Conservation (phyloP, 2,113 vertebrate genomes). For the Zingel zingel region DNA sequence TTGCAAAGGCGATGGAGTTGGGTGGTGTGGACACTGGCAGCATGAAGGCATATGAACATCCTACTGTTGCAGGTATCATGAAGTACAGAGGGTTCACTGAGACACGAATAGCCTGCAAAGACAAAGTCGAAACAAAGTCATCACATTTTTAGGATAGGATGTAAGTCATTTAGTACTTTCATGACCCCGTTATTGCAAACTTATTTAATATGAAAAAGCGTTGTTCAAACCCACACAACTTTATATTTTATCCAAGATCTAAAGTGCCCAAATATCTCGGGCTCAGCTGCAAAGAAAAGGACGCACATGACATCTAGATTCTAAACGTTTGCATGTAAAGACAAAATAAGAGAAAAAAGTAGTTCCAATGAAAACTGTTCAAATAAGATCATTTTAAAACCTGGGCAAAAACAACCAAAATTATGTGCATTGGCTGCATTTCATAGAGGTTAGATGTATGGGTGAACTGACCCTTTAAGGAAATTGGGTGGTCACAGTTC, state of each 20-base stretch:
- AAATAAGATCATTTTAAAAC: not conserved
- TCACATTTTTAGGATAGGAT: not conserved
- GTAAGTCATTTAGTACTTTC: not conserved
- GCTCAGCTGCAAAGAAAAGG: not conserved
- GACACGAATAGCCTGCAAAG: slow-evolving; percentile 88
- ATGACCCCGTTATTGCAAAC: not conserved
- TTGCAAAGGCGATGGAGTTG: slow-evolving; percentile 98
- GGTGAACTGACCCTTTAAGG: not conserved
- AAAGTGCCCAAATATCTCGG: not conserved
- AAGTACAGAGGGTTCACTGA: slow-evolving; percentile 94
- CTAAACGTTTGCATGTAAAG: not conserved
- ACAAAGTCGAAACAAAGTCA: not conserved
- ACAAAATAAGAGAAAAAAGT: not conserved
- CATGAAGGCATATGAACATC: slow-evolving; percentile 97
- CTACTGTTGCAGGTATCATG: slow-evolving; percentile 94
- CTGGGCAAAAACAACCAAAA: not conserved
- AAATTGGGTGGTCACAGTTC: too few species aligned
- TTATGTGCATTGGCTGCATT: too few species aligned
- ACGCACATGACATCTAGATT: not conserved
- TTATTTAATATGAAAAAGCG: not conserved
- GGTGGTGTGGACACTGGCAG: slow-evolving; percentile 96
- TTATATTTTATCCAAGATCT: not conserved
- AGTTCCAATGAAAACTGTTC: not conserved
- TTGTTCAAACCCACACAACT: not conserved
- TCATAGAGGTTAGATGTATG: not conserved